Conservation (phyloP, 2,888 invertebrate species). For the Leucoma salicis region DNA sequence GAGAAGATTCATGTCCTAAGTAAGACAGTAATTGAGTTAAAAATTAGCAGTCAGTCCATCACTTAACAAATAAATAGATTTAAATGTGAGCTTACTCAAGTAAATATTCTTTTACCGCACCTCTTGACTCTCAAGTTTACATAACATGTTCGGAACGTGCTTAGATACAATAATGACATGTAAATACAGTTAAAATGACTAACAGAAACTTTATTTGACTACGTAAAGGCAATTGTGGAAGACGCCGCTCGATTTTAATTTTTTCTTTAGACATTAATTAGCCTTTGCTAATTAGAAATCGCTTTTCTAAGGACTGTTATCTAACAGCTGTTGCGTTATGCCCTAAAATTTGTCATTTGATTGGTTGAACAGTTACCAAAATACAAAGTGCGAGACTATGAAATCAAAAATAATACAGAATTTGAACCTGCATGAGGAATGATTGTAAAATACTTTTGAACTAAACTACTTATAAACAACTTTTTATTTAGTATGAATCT, state of each 20-base stretch:
- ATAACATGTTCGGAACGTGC: background rate
- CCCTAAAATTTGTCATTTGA: too few species aligned
- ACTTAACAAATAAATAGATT: background rate
- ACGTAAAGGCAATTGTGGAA: background rate
- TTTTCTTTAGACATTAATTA: background rate
- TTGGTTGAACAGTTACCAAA: too few species aligned
- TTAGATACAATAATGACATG: background rate
- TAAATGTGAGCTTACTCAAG: background rate
- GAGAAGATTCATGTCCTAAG: too few species aligned
- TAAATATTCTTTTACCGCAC: background rate
- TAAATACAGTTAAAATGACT: background rate
- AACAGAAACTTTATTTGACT: background rate
- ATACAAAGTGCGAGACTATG: too few species aligned
- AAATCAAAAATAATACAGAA: too few species aligned
- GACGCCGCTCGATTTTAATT: background rate
- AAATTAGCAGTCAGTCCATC: background rate
- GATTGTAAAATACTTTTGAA: too few species aligned
- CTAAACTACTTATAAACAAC: too few species aligned
- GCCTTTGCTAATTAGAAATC: background rate
- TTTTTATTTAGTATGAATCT: too few species aligned
- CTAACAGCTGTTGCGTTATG: too few species aligned
- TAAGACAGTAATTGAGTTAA: too few species aligned
- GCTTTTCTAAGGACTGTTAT: background rate
- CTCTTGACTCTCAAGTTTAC: conserved; percentile 11
- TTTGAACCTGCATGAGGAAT: too few species aligned